Evolutionary conservation across 2,797 vertebrate genomes (phyloP).

Genomic region (Dicrostonyx torquatus): DNA sequence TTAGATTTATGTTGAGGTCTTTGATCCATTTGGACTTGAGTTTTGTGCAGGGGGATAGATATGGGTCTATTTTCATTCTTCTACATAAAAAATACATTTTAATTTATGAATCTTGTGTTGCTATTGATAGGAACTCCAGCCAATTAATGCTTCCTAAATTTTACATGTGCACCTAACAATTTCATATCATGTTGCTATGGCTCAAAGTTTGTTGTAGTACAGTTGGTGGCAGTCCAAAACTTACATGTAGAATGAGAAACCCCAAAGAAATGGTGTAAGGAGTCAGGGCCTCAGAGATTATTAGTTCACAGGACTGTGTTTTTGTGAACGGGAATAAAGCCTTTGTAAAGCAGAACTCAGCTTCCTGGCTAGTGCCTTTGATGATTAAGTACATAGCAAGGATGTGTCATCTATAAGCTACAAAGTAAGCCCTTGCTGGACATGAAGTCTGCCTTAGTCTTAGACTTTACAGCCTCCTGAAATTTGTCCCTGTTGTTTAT

Average conservation of each 20-base stretch:
- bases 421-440: not conserved
- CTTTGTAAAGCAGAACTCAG: not conserved
- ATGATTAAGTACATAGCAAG: not conserved
- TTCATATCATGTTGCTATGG: not conserved
- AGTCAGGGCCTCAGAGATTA: not conserved
- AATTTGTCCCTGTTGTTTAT: not conserved
- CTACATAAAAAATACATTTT: not conserved
- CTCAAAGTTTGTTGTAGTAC: not conserved
- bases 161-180: not conserved
- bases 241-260: not conserved
- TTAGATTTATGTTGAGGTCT: no score
- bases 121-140: not conserved
- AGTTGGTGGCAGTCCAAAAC: not conserved
- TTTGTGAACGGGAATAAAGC: not conserved
- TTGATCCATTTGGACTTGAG: no score
- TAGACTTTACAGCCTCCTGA: not conserved
- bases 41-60: no score
- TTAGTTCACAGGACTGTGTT: not conserved
- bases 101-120: not conserved
- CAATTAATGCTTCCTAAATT: constrained; percentile 2
- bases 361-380: not conserved
- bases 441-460: not conserved
- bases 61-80: no score
- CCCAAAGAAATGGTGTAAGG: not conserved
- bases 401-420: not conserved